Evolutionary conservation across 2,888 invertebrate genomes (phyloP), one percentile per base, ranked within the genome.

Genomic region (Caenorhabditis sinica): DNA sequence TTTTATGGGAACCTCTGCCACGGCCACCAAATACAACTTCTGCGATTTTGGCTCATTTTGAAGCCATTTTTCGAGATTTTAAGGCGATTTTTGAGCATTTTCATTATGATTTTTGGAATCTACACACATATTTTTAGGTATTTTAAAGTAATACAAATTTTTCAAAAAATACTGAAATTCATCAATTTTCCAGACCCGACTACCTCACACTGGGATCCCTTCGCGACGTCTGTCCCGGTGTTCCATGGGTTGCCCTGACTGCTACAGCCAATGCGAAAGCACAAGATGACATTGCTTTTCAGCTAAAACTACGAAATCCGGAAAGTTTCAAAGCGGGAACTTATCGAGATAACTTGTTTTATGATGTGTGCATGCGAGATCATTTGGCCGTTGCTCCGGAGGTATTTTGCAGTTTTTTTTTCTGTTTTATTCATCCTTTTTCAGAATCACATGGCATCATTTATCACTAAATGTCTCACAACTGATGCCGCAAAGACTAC

Each of bases 311-410:
- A 80, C 94, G 95, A 71, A 94, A 95, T 89, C 95, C 96, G 3
- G 74, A 85, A 33, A 69, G 74, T 30, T 88, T 88, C 76, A 88
- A 87, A 93, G 95, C 95, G 13, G 96, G 97, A 20, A 96, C 96
- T 92, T 99, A 97, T 93, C 95, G 99, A 79, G 94, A 95, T 86
- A 99, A 99, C 94, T 94, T 99, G 36, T 97, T 95, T 94, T 99
- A 99, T 93, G 98, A 99, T 94, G 96, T 99, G 1, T 95, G 95
- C 71, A 97, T 96, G 93, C 96, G 96, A 93, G 97, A 98, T 92
- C 94, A 95, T 36, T 94, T 97, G 20, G 71, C 93, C 83, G 56
- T 53, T 1, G 85, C 87, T 4, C 86, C 90, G 1, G 90, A 90
- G 85, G 89, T 88, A 33, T 15, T 45, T 77, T 53, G 71, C 28